A percentile compares a stretch with the other conserved stretches of the same genome.
These are phyloP conservation scores for Anguilla marmorata DNA, from an alignment of 2,797 vertebrate species.

Conservation along the genomic window DNA sequence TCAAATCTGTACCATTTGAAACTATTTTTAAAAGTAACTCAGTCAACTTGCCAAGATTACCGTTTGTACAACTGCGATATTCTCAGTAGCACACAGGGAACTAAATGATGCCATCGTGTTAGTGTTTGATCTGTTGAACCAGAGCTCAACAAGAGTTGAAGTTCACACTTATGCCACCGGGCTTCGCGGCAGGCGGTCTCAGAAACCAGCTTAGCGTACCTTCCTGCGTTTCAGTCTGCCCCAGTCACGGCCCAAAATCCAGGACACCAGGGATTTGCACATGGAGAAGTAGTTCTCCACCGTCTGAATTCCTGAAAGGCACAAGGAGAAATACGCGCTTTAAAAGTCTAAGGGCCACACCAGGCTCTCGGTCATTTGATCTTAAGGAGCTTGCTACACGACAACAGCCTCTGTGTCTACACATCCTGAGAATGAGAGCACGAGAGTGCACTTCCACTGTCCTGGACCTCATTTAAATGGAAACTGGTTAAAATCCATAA, in stretches of 20 bases:
- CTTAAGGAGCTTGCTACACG: background rate
- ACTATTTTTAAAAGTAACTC: background rate
- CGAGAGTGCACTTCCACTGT: background rate
- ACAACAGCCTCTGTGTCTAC: background rate
- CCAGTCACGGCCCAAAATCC: slow-evolving; percentile 64
- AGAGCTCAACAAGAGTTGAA: background rate
- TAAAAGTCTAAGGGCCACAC: background rate
- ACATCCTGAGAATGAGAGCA: background rate
- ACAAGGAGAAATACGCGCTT: background rate
- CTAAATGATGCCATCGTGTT: background rate
- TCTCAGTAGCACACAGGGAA: background rate
- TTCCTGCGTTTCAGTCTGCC: slow-evolving; percentile 62
- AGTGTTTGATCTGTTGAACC: background rate
- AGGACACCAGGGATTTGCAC: slow-evolving; percentile 63
- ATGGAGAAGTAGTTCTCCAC: slow-evolving; percentile 65
- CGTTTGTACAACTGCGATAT: background rate
- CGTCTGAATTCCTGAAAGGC: slow-evolving; percentile 55
- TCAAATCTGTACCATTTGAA: background rate
- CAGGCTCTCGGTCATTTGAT: background rate
- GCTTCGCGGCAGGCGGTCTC: background rate
- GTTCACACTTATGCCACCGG: background rate
- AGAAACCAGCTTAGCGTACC: slow-evolving; percentile 40
- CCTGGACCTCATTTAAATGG: background rate
- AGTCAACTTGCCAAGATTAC: background rate
- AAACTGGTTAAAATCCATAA: background rate